These are phyloP conservation scores for Miniopterus natalensis DNA, from an alignment of 2,113 vertebrate species.

Conservation along the genomic window DNA sequence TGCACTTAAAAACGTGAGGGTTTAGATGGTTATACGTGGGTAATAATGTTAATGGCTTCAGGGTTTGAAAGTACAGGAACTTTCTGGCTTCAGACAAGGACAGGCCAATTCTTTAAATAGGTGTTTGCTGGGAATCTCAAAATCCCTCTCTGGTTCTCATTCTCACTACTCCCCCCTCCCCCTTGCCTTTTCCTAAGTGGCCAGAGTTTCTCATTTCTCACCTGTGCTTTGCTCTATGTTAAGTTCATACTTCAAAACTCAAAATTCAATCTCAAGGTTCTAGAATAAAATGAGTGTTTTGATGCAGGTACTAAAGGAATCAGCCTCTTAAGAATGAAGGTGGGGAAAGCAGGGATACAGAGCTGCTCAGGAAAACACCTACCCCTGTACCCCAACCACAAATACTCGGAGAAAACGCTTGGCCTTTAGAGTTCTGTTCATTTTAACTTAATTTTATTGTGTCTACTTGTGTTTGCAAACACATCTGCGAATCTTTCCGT, in stretches of 20 bases:
- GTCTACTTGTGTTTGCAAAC: conserved; percentile 67
- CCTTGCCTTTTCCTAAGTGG: not conserved
- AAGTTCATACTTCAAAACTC: not conserved
- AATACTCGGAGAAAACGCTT: not conserved
- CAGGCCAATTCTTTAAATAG: not conserved
- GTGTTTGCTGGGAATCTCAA: not conserved
- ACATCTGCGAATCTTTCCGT: conserved; percentile 28
- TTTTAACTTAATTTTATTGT: conserved; percentile 62
- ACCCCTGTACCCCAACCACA: not conserved
- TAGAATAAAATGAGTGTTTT: not conserved
- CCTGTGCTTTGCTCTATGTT: not conserved
- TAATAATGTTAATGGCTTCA: not conserved
- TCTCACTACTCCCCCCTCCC: not conserved
- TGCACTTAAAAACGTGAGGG: not conserved
- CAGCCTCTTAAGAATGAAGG: not conserved
- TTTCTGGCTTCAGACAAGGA: not conserved
- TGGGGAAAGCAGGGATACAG: not conserved
- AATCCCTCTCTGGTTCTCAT: not conserved
- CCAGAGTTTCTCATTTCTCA: not conserved
- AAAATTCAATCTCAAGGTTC: not conserved
- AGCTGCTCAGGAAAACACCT: not conserved
- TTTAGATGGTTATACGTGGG: not conserved
- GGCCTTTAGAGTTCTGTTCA: conserved; percentile 23
- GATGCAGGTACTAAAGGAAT: not conserved
- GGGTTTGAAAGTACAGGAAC: not conserved